Percentiles rank a stretch among this genome's conserved stretches.
phyloP scores from a whole-genome alignment of 1,140 invertebrate genomes.

The Drosophila sucinea region DNA sequence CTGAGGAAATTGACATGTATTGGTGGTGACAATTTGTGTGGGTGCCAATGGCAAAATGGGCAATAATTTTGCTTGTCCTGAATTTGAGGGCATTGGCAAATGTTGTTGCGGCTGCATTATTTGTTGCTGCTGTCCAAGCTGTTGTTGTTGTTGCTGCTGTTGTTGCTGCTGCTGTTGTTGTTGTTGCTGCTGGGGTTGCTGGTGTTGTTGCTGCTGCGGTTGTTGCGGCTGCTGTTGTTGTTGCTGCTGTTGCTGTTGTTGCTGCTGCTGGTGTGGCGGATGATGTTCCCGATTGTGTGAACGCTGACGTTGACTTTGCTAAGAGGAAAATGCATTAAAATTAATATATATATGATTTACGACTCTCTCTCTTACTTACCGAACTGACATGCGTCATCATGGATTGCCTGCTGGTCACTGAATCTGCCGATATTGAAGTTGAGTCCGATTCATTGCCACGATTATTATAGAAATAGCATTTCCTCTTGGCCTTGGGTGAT shows the following conservation, averaged over 20 bases:
- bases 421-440: conserved; percentile 88
- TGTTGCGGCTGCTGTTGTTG: conserved; percentile 54
- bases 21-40: conserved; percentile 55
- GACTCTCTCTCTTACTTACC: conserved; percentile 62
- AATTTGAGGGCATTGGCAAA: conserved; percentile 45
- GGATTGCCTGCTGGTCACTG: conserved; percentile 86
- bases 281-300: conserved; percentile 45
- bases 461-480: conserved; percentile 65
- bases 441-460: conserved; percentile 85
- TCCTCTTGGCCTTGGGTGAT: conserved; percentile 74
- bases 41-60: conserved; percentile 62
- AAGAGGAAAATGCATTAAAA: not conserved
- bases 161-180: conserved; percentile 38
- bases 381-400: conserved; percentile 84
- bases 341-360: not conserved
- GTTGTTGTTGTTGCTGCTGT: conserved; percentile 40
- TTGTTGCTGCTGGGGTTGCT: not conserved
- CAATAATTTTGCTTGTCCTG: conserved; percentile 54
- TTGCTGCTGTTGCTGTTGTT: conserved; percentile 41
- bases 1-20: conserved; percentile 65
- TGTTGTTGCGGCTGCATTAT: conserved; percentile 46
- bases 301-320: conserved; percentile 69
- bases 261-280: conserved; percentile 27
- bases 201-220: conserved; percentile 42
- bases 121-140: conserved; percentile 50